A percentile compares a stretch with the other conserved stretches of the same genome.
Conservation (phyloP, 1,140 invertebrate species). For the Wiebesia pumilae region DNA sequence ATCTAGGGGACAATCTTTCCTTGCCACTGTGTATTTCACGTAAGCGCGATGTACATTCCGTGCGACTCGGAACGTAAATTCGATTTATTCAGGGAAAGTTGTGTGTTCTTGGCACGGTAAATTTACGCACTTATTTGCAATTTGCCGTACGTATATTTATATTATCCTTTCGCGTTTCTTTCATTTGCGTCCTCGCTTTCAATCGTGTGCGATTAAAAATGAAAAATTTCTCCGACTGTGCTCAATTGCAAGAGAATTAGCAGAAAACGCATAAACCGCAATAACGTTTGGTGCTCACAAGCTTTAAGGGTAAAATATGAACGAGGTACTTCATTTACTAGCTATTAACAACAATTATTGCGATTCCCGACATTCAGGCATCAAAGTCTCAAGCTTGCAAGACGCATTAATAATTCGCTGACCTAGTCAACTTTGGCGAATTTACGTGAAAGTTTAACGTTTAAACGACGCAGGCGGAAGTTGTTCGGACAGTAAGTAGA, state of each 20-base stretch:
- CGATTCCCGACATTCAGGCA: background rate
- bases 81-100: background rate
- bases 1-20: slow-evolving; percentile 12
- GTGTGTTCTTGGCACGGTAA: background rate
- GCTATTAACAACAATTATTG: slow-evolving; percentile 34
- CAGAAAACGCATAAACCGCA: no score
- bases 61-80: background rate
- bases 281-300: background rate
- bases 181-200: no score
- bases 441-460: slow-evolving; percentile 51
- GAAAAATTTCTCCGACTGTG: no score
- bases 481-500: slow-evolving; percentile 40
- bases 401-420: slow-evolving; percentile 46
- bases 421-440: slow-evolving; percentile 40
- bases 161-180: no score
- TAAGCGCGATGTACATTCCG: background rate
- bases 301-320: background rate
- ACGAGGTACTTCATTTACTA: slow-evolving; percentile 18
- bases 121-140: background rate
- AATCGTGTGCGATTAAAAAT: no score
- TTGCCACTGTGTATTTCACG: background rate
- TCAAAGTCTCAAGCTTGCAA: slow-evolving; percentile 42
- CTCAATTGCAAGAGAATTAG: no score
- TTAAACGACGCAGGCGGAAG: slow-evolving; percentile 44
- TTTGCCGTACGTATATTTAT: background rate